These are phyloP conservation scores for Loriculus beryllinus DNA, from an alignment of 2,797 vertebrate species.

Conservation along the genomic window DNA sequence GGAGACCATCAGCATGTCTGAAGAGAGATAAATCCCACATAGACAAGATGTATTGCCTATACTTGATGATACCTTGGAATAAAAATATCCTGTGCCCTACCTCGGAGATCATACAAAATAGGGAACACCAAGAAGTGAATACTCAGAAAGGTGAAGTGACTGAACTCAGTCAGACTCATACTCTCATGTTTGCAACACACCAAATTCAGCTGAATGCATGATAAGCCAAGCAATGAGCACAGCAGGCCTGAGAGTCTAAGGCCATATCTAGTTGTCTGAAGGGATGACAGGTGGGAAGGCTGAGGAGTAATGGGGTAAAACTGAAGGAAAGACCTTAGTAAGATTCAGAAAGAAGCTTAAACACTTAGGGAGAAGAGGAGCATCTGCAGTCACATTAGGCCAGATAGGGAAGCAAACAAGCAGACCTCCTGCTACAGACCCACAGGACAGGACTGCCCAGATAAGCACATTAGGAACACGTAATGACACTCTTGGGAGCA, in stretches of 20 bases:
- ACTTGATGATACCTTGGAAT: neutral
- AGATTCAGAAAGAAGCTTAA: neutral
- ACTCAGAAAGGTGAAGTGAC: neutral
- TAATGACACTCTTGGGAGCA: neutral
- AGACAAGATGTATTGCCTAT: neutral
- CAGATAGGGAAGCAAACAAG: neutral
- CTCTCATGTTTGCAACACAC: rapidly evolving
- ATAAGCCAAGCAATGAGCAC: neutral
- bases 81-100: neutral
- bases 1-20: neutral
- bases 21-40: neutral
- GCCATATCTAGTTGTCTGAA: neutral
- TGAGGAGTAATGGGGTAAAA: neutral
- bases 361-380: neutral
- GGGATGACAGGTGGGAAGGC: neutral
- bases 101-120: neutral
- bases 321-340: neutral
- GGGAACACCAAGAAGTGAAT: neutral
- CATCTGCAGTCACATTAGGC: neutral
- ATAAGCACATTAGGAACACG: neutral
- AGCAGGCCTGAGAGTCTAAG: neutral
- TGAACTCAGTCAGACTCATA: neutral
- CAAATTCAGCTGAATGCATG: neutral
- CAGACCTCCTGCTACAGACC: neutral
- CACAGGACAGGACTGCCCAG: neutral